These are phyloP conservation scores for Acrocephalus scirpaceus DNA, from an alignment of 2,797 vertebrate species.

Conservation along the genomic window DNA sequence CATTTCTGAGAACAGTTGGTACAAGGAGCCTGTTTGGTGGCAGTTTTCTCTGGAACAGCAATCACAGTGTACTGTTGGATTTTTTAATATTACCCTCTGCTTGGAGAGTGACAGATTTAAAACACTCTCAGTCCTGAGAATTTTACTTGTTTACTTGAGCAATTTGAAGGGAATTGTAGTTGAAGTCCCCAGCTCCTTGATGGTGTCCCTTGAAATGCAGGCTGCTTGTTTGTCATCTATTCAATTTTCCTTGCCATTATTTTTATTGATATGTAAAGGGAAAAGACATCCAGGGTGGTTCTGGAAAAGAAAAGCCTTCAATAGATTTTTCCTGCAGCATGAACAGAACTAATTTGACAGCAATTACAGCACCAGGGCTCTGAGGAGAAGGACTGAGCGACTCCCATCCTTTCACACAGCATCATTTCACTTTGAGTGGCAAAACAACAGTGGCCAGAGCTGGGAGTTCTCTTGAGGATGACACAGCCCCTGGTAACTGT, in stretches of 20 bases:
- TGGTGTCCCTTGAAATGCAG: not conserved
- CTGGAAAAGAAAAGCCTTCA: slow-evolving; percentile 13
- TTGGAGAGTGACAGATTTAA: not conserved
- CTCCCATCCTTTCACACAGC: not conserved
- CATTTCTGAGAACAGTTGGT: not conserved
- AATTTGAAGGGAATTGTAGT: not conserved
- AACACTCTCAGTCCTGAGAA: not conserved
- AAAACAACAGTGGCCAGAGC: not conserved
- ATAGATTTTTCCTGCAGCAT: not conserved
- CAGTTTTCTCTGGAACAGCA: not conserved
- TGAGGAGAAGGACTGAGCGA: not conserved
- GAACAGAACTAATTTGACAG: slow-evolving; percentile 32
- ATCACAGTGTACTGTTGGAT: not conserved
- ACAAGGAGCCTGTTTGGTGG: not conserved
- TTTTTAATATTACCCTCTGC: not conserved
- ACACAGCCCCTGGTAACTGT: not conserved
- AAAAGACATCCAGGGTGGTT: not conserved
- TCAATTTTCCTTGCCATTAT: not conserved
- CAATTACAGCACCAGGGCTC: not conserved
- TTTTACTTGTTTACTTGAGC: not conserved
- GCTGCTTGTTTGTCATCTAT: slow-evolving; percentile 2
- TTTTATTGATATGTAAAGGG: not conserved
- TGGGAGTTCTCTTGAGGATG: not conserved
- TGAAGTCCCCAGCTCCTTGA: not conserved
- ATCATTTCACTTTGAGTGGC: not conserved